phyloP scores from a whole-genome alignment of 1,140 invertebrate genomes.

The Harpegnathos saltator region DNA sequence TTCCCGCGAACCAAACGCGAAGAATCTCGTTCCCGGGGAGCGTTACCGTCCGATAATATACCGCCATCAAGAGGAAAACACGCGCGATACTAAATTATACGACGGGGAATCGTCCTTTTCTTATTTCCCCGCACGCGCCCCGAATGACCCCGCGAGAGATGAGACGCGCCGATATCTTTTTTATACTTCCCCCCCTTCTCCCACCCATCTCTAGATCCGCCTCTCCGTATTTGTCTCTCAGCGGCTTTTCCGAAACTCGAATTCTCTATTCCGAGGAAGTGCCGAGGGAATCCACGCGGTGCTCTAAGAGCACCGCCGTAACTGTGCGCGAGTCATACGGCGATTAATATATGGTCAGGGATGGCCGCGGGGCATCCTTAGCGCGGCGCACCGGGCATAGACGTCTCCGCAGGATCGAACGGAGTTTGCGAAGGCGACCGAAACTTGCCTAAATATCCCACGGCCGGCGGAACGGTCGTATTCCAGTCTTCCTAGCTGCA shows the following conservation, averaged over 20 bases:
- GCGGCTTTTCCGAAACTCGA: not conserved
- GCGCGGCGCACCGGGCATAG: constrained; percentile 8
- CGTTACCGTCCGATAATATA: no score
- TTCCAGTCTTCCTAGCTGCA: not conserved
- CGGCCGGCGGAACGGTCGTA: constrained; percentile 22
- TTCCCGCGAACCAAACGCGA: not conserved
- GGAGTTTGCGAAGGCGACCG: constrained; percentile 40
- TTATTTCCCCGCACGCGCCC: no score
- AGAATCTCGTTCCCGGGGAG: no score
- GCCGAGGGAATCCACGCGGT: not conserved
- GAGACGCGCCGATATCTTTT: no score
- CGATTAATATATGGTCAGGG: constrained; percentile 48
- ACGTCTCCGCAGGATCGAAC: constrained; percentile 51
- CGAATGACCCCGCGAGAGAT: no score
- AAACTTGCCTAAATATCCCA: constrained; percentile 55
- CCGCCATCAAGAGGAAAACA: no score
- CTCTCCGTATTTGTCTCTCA: no score
- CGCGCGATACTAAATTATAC: no score
- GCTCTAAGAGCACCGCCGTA: not conserved
- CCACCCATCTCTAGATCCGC: no score
- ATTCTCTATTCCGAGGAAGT: not conserved
- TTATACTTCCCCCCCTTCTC: no score
- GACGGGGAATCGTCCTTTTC: no score
- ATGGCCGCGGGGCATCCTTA: constrained; percentile 30
- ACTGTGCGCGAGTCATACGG: not conserved